Evolutionary conservation across 2,797 vertebrate species (phyloP), one percentile per base, ranked within the genome.

Genomic region (Emys orbicularis): DNA sequence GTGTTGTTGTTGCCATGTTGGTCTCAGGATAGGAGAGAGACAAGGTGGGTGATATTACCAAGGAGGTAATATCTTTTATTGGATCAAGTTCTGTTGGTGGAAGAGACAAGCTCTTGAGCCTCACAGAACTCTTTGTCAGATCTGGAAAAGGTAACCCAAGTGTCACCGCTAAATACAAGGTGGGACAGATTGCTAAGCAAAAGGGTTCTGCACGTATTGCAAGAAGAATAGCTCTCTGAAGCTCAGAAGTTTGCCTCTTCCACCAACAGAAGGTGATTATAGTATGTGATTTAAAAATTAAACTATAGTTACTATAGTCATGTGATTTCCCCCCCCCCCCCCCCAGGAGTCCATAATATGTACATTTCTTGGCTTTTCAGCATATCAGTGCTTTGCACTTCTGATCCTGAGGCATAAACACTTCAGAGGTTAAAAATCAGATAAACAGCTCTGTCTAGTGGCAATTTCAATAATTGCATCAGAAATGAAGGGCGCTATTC

Each of bases 371-470:
- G 65, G 56, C 50, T 92, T 96, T 93, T 89, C 5, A 85, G 76
- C 74, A 47, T 83, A 82, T 79, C 53, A 0, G 87, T 54, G 77
- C 50, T 53, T 80, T 65, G 88, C n/a, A 16, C 81, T 56, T 85
- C 34, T 41, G 44, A 74, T 54, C 50, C n/a, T 49, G 8, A 23
- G 74, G 89, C 87, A 11, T 10, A 19, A 92, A 54, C 76, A 56
- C 87, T 92, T 86, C 76, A 34, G 68, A 88, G 56, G 80, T 94
- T 94, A 96, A 96, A 98, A 98, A 87, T 90, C 94, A 94, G 97
- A 97, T 85, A 95, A 98, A 98, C 83, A 98, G 98, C 98, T 97
- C 98, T 79, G 89, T 98, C 98, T 98, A 98, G 98, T 98, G 98
- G 97, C 95, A 89, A 53, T 90, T 93, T 86, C 88, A 88, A 85